Percentiles rank a stretch among this genome's conserved stretches.
These are phyloP conservation scores for Trachelipus rathkii DNA, from an alignment of 1,140 invertebrate species.

Conservation along the genomic window DNA sequence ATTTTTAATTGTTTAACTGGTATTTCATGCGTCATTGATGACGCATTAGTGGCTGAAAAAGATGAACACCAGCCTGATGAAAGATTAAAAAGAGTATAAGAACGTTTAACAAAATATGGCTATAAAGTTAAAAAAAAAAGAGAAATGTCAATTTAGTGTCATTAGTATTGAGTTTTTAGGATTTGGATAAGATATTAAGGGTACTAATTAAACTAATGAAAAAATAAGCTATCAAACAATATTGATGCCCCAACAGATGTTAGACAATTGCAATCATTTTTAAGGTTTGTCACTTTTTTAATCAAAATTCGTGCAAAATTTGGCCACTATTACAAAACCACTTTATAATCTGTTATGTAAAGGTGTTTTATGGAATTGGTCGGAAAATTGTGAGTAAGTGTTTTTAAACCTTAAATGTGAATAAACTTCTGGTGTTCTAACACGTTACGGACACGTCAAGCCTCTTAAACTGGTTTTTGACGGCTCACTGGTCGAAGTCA, in stretches of 20 bases:
- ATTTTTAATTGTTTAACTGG: no score
- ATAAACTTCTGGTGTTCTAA: constrained; percentile 47
- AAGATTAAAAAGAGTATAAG: neutral
- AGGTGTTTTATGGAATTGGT: neutral
- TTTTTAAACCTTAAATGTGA: constrained; percentile 47
- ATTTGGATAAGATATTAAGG: neutral
- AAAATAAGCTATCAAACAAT: neutral
- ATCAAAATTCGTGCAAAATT: neutral
- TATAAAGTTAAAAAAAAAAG: neutral
- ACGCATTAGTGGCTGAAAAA: neutral
- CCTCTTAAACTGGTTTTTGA: constrained; percentile 53
- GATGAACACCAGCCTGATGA: neutral
- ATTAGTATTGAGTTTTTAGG: neutral
- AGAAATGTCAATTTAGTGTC: neutral
- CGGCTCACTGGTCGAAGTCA: constrained; percentile 54
- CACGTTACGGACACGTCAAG: constrained; percentile 50
- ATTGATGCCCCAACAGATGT: neutral
- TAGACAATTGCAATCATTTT: neutral
- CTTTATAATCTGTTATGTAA: neutral
- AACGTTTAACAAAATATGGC: neutral
- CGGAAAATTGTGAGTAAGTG: constrained; percentile 31
- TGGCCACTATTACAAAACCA: neutral
- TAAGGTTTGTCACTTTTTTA: neutral
- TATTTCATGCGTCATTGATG: neutral
- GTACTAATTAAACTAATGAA: neutral